These are phyloP conservation scores for Caenorhabditis briggsae DNA, from an alignment of 1,140 invertebrate species.

Conservation along the genomic window DNA sequence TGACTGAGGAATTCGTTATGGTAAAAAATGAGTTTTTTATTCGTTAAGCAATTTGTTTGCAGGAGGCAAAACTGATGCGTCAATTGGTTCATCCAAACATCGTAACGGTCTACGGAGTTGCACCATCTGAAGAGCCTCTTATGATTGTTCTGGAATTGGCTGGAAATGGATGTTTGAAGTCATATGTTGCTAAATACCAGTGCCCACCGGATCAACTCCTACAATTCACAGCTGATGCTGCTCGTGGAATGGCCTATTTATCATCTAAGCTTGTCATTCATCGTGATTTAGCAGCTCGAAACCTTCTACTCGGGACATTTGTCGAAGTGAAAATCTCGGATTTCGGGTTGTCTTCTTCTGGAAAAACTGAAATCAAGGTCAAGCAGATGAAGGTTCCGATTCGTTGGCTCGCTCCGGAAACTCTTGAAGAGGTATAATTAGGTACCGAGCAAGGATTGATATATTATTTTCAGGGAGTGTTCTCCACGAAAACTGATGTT, in stretches of 20 bases:
- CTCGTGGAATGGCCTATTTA: conserved; percentile 64
- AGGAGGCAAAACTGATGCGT: conserved; percentile 61
- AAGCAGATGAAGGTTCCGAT: conserved; percentile 70
- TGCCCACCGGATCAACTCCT: conserved; percentile 48
- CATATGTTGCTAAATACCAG: background rate
- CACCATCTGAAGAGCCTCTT: conserved; percentile 64
- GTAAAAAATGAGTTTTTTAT: conserved; percentile 75
- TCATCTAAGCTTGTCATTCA: conserved; percentile 52
- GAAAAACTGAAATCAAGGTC: conserved; percentile 13
- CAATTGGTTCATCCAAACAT: conserved; percentile 67
- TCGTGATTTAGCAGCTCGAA: conserved; percentile 63
- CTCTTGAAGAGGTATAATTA: conserved; percentile 23
- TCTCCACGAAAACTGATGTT: conserved; percentile 94
- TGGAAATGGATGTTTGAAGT: conserved; percentile 45
- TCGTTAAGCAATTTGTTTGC: background rate
- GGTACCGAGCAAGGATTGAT: too few species aligned
- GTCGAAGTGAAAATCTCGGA: conserved; percentile 66
- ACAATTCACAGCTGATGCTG: conserved; percentile 55
- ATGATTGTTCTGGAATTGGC: conserved; percentile 65
- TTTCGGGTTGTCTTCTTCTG: conserved; percentile 64
- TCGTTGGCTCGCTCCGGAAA: conserved; percentile 67
- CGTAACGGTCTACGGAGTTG: conserved; percentile 63
- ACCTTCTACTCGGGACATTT: conserved; percentile 58
- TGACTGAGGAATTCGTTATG: conserved; percentile 88
- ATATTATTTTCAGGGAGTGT: conserved; percentile 85